Evolutionary conservation across 2,797 vertebrate species (phyloP), one percentile per base, ranked within the genome.

Genomic region (Sternotherus odoratus): DNA sequence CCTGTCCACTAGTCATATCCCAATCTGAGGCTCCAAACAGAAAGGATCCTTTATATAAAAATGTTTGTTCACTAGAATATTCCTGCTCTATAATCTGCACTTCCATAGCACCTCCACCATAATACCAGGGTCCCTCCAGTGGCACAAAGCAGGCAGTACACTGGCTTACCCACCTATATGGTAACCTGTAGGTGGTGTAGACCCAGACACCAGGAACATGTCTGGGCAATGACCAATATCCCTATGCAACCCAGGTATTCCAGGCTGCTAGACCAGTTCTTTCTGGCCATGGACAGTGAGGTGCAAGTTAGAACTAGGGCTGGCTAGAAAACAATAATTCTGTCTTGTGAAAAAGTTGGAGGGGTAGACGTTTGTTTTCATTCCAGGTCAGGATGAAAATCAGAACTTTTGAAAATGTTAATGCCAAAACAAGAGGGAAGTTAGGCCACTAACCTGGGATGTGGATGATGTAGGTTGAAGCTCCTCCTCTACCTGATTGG

Each of bases 41-140:
- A 23, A n/a, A 82, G 69, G 4, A 36, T 81, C 60, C 48, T 23
- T 0, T 3, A 2, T 46, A 21, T 16, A 72, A 85, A 33, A 92
- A 30, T 2, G 2, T 6, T 1, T 1, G 11, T 33, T 89, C 28
- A 2, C 3, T 46, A 60, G 16, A 12, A 79, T 46, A 91, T 1
- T 50, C 39, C 23, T 74, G 5, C 11, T 89, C 78, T 63, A 2
- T 12, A 46, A 39, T 15, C 8, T 0, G 0, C 0, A 21, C 63
- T 91, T 84, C 50, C 77, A 77, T 51, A 33, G 33, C 57, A 16
- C 60, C 3, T 11, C 33, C 63, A 36, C 66, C 69, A 13, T 57
- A 57, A 57, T 57, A 57, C 26, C 39, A 46, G 51, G 82, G 5
- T 33, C 43, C 13, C 13, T 15, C 21, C 6, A 8, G 8, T 12